phyloP scores from a whole-genome alignment of 37 sponge, comb jelly and placozoan species.

The Cliona cf. orientalis region DNA sequence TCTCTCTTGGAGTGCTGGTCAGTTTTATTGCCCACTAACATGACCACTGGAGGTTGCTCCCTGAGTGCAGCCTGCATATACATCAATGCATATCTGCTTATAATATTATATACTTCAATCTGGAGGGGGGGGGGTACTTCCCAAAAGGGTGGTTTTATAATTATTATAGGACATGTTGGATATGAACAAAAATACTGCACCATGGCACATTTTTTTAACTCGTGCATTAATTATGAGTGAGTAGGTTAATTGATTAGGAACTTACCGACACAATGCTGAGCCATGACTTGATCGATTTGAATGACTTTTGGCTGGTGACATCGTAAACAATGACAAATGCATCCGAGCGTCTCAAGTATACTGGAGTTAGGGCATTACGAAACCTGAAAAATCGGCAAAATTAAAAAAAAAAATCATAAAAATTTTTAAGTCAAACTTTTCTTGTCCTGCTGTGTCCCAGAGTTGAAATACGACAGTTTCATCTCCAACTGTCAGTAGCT shows the following conservation, averaged over 20 bases:
- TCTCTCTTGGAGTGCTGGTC: slow-evolving; percentile 27
- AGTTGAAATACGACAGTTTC: slow-evolving; percentile 66
- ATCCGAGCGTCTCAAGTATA: slow-evolving; percentile 61
- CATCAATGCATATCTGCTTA: too few relatives aligned
- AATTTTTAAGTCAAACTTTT: slow-evolving; percentile 31
- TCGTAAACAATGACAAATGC: slow-evolving; percentile 71
- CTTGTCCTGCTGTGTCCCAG: slow-evolving; percentile 74
- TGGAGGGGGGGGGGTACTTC: too few relatives aligned
- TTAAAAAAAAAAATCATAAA: not conserved
- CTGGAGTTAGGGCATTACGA: slow-evolving; percentile 42
- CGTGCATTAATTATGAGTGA: not conserved
- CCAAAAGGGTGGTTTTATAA: too few relatives aligned
- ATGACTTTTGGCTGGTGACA: slow-evolving; percentile 29
- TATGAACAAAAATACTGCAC: too few relatives aligned
- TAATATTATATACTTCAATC: not conserved
- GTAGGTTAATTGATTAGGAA: too few relatives aligned
- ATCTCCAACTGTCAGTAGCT: slow-evolving; percentile 26
- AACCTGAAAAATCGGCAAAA: slow-evolving; percentile 26
- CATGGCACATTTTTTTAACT: too few relatives aligned
- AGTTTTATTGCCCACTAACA: slow-evolving; percentile 67
- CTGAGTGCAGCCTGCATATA: slow-evolving; percentile 41
- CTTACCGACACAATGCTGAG: slow-evolving; percentile 37
- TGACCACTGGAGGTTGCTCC: slow-evolving; percentile 47
- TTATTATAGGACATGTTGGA: too few relatives aligned
- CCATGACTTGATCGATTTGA: slow-evolving; percentile 42